Evolutionary conservation across 2,113 vertebrate species (phyloP).

Genomic region (Oxyruncus cristatus): DNA sequence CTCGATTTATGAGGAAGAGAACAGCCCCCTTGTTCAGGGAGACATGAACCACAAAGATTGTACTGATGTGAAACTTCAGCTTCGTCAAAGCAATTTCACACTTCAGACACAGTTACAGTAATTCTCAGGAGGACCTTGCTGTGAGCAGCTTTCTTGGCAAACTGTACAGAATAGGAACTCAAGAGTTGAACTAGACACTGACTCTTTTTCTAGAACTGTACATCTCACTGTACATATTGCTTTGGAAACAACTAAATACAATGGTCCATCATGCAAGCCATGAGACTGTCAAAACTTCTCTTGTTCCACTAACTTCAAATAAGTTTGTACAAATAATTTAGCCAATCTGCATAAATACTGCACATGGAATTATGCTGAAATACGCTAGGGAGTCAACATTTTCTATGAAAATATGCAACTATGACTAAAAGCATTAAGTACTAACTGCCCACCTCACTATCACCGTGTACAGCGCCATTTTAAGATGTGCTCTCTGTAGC

Average conservation of each 20-base stretch:
- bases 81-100: neutral
- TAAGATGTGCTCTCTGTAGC: neutral
- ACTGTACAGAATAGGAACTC: constrained; percentile 12
- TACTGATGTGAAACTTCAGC: neutral
- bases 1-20: neutral
- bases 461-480: neutral
- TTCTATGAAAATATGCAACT: neutral
- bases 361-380: constrained; percentile 23
- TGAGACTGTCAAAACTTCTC: constrained; percentile 15
- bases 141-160: constrained; percentile 1
- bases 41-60: neutral
- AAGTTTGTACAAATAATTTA: constrained; percentile 55
- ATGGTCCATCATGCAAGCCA: constrained; percentile 54
- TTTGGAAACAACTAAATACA: constrained; percentile 40
- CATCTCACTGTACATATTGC: constrained; percentile 17
- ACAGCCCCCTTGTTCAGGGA: neutral
- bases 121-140: neutral
- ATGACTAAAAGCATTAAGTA: constrained; percentile 18
- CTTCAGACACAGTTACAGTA: neutral
- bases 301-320: constrained; percentile 56
- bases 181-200: neutral
- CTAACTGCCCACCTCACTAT: constrained; percentile 13
- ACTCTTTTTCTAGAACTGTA: constrained; percentile 17
- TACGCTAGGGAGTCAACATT: neutral
- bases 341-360: constrained; percentile 35